Conservation (phyloP, 2,888 invertebrate genomes). For the Scelioninae gen. 2 region DNA sequence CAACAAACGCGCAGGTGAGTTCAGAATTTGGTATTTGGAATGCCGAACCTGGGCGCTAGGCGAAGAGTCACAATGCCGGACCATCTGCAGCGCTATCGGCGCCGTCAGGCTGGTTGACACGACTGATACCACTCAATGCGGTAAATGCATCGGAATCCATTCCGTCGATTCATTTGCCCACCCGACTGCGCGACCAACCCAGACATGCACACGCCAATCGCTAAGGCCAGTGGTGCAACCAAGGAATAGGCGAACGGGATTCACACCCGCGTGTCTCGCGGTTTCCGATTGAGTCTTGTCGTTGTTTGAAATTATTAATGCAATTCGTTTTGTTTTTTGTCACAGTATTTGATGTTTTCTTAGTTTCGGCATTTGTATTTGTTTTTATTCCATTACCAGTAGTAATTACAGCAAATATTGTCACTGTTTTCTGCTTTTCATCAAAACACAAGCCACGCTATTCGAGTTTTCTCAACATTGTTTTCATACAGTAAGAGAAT, state of each 20-base stretch:
- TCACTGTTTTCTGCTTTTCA: too few relatives aligned
- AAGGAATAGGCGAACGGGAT: constrained; percentile 58
- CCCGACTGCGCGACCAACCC: constrained; percentile 28
- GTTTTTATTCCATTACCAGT: too few relatives aligned
- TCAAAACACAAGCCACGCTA: too few relatives aligned
- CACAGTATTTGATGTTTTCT: background rate
- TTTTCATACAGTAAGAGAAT: too few relatives aligned
- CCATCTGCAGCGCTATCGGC: constrained; percentile 68
- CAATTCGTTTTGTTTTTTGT: background rate
- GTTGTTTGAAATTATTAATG: background rate
- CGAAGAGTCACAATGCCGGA: constrained; percentile 65
- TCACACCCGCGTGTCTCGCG: constrained; percentile 30
- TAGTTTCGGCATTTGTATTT: too few relatives aligned
- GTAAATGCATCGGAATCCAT: constrained; percentile 69
- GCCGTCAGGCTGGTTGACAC: constrained; percentile 66
- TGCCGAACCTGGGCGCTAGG: constrained; percentile 61
- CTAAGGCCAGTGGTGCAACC: constrained; percentile 64
- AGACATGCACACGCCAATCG: constrained; percentile 54
- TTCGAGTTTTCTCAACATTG: too few relatives aligned
- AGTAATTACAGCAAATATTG: too few relatives aligned
- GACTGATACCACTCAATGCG: constrained; percentile 69
- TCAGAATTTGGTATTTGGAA: constrained; percentile 62
- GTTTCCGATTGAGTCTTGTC: constrained; percentile 16
- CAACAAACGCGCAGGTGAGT: constrained; percentile 47
- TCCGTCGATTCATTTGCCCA: constrained; percentile 61